A percentile compares a stretch with the other conserved stretches of the same genome.
phyloP scores from a whole-genome alignment of 2,888 invertebrate species.

The Griposia aprilina region DNA sequence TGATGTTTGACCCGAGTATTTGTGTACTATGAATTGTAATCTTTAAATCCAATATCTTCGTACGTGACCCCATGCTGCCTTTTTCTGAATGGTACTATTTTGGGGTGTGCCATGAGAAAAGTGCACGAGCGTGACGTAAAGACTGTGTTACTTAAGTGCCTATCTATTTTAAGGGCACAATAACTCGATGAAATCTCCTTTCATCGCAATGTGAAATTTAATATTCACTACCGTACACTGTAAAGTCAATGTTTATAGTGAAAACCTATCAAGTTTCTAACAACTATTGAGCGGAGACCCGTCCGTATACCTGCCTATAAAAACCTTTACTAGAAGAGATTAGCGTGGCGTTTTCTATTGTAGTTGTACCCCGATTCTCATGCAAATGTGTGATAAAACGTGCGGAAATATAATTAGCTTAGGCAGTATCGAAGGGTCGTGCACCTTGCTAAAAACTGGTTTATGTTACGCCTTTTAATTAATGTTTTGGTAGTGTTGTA shows the following conservation, averaged over 20 bases:
- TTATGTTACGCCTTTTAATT: conserved; percentile 85
- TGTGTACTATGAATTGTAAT: conserved; percentile 46
- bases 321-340: conserved; percentile 72
- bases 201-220: conserved; percentile 81
- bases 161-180: conserved; percentile 69
- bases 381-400: conserved; percentile 89
- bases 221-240: conserved; percentile 77
- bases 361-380: conserved; percentile 84
- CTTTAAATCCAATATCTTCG: conserved; percentile 53
- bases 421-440: conserved; percentile 78
- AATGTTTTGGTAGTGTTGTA: conserved; percentile 85
- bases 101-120: conserved; percentile 37
- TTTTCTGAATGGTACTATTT: conserved; percentile 30
- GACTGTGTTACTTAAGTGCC: conserved; percentile 45
- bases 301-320: conserved; percentile 67
- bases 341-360: conserved; percentile 85
- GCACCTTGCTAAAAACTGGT: conserved; percentile 85
- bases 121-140: conserved; percentile 41
- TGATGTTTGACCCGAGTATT: conserved; percentile 48
- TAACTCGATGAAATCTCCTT: conserved; percentile 75
- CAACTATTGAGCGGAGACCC: conserved; percentile 77
- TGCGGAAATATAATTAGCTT: conserved; percentile 90
- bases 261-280: conserved; percentile 88
- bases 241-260: conserved; percentile 84
- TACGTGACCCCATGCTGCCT: conserved; percentile 49